These are phyloP conservation scores for Mactra quadrangularis DNA, from an alignment of 1,140 invertebrate genomes.

Conservation along the genomic window DNA sequence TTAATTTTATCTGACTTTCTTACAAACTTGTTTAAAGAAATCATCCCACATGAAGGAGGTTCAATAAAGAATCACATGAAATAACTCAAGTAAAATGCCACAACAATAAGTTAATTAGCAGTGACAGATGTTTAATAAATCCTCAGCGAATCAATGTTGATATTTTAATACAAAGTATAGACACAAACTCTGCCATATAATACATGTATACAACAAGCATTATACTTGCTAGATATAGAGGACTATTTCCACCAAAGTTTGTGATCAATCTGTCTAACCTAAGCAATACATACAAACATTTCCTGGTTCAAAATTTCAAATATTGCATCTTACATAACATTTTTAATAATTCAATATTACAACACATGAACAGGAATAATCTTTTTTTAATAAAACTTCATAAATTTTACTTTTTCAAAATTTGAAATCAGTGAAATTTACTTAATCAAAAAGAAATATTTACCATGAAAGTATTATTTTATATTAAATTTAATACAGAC, in stretches of 20 bases:
- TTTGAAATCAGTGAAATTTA: neutral
- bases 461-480: no score
- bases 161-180: no score
- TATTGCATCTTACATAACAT: neutral
- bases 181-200: conserved; percentile 23
- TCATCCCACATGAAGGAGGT: no score
- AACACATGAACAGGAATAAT: neutral
- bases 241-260: conserved; percentile 59
- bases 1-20: no score
- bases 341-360: neutral
- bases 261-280: conserved; percentile 59
- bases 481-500: no score
- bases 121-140: no score
- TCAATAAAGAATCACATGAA: no score
- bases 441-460: neutral
- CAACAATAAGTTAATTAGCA: no score
- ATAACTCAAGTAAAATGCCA: no score
- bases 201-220: conserved; percentile 40
- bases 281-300: conserved; percentile 6
- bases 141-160: no score
- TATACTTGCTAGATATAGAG: conserved; percentile 60
- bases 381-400: neutral
- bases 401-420: neutral
- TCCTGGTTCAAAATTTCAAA: neutral
- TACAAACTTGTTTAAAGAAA: no score